phyloP scores from a whole-genome alignment of 2,888 invertebrate species.

The Galerucella calmariensis region DNA sequence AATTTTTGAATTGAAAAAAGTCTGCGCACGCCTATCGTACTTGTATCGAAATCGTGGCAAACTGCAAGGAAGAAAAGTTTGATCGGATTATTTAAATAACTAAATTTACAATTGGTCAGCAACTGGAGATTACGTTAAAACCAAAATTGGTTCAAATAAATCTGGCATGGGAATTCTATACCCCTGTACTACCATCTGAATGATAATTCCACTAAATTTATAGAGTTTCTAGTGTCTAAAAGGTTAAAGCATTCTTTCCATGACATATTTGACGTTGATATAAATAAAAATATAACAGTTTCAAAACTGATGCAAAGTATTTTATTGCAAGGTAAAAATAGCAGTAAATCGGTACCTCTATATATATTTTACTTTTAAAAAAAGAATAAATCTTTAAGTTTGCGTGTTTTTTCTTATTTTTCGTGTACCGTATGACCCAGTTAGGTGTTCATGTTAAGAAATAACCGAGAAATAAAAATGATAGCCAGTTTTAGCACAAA shows the following conservation, averaged over 20 bases:
- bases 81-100: too few relatives aligned
- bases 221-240: too few relatives aligned
- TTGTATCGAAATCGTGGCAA: too few relatives aligned
- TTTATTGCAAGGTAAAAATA: conserved; percentile 26
- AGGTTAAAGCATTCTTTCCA: neutral
- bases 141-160: too few relatives aligned
- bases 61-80: too few relatives aligned
- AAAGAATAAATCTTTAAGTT: conserved; percentile 37
- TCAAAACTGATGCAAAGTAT: conserved; percentile 5
- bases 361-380: conserved; percentile 25
- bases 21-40: too few relatives aligned
- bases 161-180: too few relatives aligned
- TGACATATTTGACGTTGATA: neutral
- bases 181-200: too few relatives aligned
- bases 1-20: too few relatives aligned
- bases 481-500: conserved; percentile 15
- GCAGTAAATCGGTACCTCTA: neutral
- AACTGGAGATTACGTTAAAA: too few relatives aligned
- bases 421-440: conserved; percentile 34
- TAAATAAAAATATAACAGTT: conserved; percentile 12
- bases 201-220: too few relatives aligned
- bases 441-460: conserved; percentile 37
- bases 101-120: too few relatives aligned
- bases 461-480: conserved; percentile 31
- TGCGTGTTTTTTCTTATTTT: conserved; percentile 38